phyloP scores from a whole-genome alignment of 2,888 invertebrate species.

The Cataglyphis altisquamis region DNA sequence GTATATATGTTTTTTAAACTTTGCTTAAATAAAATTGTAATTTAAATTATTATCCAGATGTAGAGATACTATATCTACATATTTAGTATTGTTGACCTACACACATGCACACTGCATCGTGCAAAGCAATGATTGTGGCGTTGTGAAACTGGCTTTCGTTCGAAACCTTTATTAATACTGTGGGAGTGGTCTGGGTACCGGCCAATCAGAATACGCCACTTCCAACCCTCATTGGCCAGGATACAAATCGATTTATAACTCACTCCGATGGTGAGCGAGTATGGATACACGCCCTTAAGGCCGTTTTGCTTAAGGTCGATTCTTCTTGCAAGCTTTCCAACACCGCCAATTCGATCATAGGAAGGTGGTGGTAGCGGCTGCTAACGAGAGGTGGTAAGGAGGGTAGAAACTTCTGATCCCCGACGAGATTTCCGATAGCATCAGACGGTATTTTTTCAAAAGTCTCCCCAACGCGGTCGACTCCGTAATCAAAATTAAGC shows the following conservation, averaged over 20 bases:
- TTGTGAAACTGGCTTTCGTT: constrained; percentile 76
- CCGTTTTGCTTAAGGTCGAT: constrained; percentile 76
- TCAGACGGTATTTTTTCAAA: constrained; percentile 67
- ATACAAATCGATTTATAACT: constrained; percentile 85
- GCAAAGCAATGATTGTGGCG: constrained; percentile 63
- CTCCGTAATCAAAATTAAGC: constrained; percentile 67
- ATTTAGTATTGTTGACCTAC: background rate
- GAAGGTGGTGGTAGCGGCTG: constrained; percentile 64
- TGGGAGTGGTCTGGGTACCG: constrained; percentile 82
- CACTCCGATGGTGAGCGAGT: constrained; percentile 74
- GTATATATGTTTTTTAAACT: background rate
- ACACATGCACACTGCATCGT: background rate
- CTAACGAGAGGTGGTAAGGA: constrained; percentile 61
- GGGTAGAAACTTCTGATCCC: constrained; percentile 67
- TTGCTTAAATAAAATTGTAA: background rate
- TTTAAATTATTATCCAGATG: background rate
- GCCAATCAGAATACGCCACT: constrained; percentile 84
- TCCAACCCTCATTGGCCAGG: constrained; percentile 83
- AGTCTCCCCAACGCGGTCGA: constrained; percentile 48
- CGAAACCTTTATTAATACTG: constrained; percentile 77
- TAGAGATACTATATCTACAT: background rate
- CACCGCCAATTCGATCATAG: constrained; percentile 82
- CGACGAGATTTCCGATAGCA: constrained; percentile 63
- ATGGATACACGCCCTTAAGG: constrained; percentile 80
- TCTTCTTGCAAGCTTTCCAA: constrained; percentile 74